Evolutionary conservation across 2,888 invertebrate genomes (phyloP), one percentile per base, ranked within the genome.

Genomic region (Caenorhabditis drosophilae): DNA sequence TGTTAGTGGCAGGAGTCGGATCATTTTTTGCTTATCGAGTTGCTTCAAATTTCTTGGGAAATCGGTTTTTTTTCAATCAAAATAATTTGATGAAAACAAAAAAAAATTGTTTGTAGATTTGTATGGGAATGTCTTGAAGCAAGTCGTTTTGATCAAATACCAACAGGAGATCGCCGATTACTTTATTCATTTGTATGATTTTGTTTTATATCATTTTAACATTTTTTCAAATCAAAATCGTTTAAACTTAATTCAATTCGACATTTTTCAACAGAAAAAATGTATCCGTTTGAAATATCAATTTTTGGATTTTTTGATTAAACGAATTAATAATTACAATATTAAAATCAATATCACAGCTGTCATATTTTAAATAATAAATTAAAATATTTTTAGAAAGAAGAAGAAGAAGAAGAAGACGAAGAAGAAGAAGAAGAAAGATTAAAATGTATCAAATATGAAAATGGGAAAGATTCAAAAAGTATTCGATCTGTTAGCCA

Each of bases 11-110:
- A 45, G 80, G 81, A n/a, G 77, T 82, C 35, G 81, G 81, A 20
- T 81, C 78, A n/a, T 81, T 81, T 58, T 76, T 76, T 45, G 81
- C 80, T 31, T 81, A 81, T 54, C 58, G 81, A 26, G 73, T 81
- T 16, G 77, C 76, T 35, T 68, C 71, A 7, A 70, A 73, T 26
- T 67, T 68, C 35, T 59, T 72, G 16, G 67, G 68, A 20, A 55
- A 66, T n/a, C 41, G 60, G 25, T 61, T 25, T 22, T 20, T 16
- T 15, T 31, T n/a, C 23, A 20, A 18, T 45, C 7, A 11, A n/a
- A n/a, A n/a, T n/a, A n/a, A n/a, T 11, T 25, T 23, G 11, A 25
- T 7, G 15, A 22, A 9, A 9, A 23, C 27, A 36, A 27, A 26
- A 16, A 16, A 34, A 40, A 11, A 23, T 20, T 12, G 4, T 27